Conservation (phyloP, 2,797 vertebrate genomes). For the Helarctos malayanus region DNA sequence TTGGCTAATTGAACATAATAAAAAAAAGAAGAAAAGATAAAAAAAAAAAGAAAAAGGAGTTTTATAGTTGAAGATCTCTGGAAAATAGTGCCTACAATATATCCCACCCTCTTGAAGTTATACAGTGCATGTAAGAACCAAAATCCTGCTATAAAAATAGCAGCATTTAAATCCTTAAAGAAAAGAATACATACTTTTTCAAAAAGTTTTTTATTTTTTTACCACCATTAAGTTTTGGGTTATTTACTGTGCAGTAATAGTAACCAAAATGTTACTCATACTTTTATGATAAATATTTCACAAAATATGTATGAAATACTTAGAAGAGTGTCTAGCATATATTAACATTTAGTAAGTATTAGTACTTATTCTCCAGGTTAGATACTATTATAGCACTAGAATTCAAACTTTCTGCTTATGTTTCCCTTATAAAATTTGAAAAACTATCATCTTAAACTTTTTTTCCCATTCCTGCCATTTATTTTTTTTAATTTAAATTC, state of each 20-base stretch:
- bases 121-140: neutral
- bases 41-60: neutral
- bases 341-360: neutral
- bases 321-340: neutral
- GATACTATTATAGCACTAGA: neutral
- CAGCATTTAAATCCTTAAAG: neutral
- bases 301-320: neutral
- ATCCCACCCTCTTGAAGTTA: neutral
- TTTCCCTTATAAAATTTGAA: constrained; percentile 26
- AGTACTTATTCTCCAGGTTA: constrained; percentile 19
- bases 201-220: no score
- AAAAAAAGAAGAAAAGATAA: no score
- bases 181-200: no score
- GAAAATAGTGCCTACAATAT: neutral
- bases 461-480: neutral
- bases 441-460: constrained; percentile 23
- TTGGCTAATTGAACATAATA: neutral
- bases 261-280: neutral
- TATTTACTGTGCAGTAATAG: neutral
- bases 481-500: neutral
- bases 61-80: neutral
- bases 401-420: neutral
- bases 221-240: neutral
- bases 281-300: constrained; percentile 42
- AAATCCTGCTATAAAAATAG: neutral